phyloP scores from a whole-genome alignment of 2,113 vertebrate genomes.

The Chloroceryle aenea region DNA sequence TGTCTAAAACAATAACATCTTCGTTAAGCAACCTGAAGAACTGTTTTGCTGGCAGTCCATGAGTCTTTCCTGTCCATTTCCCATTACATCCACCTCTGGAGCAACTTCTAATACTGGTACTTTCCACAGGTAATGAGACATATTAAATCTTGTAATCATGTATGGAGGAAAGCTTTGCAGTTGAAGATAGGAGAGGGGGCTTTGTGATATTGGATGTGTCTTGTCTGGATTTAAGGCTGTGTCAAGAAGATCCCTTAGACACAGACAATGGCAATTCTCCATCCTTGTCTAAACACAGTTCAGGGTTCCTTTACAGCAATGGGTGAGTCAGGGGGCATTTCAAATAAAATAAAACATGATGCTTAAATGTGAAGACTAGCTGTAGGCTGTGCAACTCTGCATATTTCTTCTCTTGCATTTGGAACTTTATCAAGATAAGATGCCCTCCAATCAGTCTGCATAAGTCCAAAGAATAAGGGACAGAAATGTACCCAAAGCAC shows the following conservation, averaged over 20 bases:
- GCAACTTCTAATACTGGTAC: rapidly evolving
- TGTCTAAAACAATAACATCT: not conserved
- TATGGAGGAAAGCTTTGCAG: not conserved
- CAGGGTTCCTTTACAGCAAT: not conserved
- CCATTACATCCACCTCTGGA: not conserved
- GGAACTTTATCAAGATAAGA: not conserved
- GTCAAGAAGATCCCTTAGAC: not conserved
- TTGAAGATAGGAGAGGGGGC: not conserved
- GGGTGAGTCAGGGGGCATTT: not conserved
- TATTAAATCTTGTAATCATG: not conserved
- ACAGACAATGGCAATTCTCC: not conserved
- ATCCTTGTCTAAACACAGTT: not conserved
- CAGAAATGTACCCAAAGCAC: not conserved
- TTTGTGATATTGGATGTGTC: not conserved
- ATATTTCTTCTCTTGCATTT: not conserved
- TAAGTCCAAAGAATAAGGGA: not conserved
- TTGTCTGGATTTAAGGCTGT: not conserved
- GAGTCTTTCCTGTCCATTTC: not conserved
- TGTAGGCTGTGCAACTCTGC: not conserved
- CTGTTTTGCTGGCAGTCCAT: not conserved
- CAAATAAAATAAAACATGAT: not conserved
- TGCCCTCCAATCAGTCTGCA: not conserved
- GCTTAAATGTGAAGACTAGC: not conserved
- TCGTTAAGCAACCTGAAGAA: not conserved
- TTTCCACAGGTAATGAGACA: not conserved